Evolutionary conservation across 2,888 invertebrate genomes (phyloP).

Genomic region (Acrobasis repandana): DNA sequence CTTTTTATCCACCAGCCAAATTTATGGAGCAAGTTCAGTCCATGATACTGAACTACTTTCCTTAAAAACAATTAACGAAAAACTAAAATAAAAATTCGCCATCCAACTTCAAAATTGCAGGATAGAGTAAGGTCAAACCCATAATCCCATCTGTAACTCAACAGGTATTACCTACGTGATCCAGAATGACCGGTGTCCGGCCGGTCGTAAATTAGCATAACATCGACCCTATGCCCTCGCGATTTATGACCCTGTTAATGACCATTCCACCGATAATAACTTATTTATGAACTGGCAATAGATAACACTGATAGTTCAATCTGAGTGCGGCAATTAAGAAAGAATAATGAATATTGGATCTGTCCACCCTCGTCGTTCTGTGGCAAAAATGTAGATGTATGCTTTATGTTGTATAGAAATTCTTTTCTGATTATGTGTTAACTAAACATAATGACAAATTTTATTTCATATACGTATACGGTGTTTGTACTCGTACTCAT

Average conservation of each 20-base stretch:
- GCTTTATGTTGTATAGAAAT: too few species aligned
- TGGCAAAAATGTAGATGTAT: too few species aligned
- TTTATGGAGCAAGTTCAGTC: too few species aligned
- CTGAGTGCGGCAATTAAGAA: constrained; percentile 1
- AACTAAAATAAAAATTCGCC: too few species aligned
- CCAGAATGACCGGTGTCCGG: constrained; percentile 67
- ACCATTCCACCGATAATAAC: constrained; percentile 36
- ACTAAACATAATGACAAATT: too few species aligned
- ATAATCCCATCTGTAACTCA: constrained; percentile 73
- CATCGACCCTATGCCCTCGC: constrained; percentile 42
- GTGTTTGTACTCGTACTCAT: too few species aligned
- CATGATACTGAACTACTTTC: too few species aligned
- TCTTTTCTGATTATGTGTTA: too few species aligned
- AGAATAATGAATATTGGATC: constrained; percentile 11
- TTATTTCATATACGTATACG: too few species aligned
- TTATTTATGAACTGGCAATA: constrained; percentile 33
- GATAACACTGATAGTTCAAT: constrained; percentile 28
- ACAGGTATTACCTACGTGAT: constrained; percentile 72
- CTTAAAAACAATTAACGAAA: too few species aligned
- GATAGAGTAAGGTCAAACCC: constrained; percentile 44
- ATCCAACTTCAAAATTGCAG: constrained; percentile 10
- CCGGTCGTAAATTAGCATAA: constrained; percentile 64
- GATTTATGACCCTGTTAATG: constrained; percentile 59
- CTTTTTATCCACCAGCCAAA: too few species aligned
- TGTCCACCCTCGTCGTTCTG: neutral